Percentiles rank a stretch among this genome's conserved stretches.
These are phyloP conservation scores for Tringa solitaria DNA, from an alignment of 2,113 vertebrate genomes.

Conservation along the genomic window DNA sequence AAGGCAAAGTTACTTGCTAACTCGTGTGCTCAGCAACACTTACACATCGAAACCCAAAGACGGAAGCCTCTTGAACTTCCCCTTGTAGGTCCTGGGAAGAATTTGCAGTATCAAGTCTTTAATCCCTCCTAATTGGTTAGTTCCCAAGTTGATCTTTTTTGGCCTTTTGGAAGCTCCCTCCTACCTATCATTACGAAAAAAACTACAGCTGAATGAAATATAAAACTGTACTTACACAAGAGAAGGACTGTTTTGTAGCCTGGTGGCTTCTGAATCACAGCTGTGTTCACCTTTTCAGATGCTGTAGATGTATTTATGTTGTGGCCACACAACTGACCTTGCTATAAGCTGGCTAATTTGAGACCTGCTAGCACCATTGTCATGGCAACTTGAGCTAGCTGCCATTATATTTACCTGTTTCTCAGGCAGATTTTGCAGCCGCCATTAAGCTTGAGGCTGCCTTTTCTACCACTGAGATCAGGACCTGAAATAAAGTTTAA, in stretches of 20 bases:
- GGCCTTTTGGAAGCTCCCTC: not conserved
- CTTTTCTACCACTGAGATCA: not conserved
- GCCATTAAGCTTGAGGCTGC: not conserved
- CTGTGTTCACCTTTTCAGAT: not conserved
- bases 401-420: not conserved
- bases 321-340: not conserved
- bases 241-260: not conserved
- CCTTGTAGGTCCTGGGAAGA: not conserved
- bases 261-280: not conserved
- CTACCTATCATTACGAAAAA: not conserved
- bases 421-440: not conserved
- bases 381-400: not conserved
- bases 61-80: not conserved
- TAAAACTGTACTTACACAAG: not conserved
- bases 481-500: not conserved
- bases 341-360: not conserved
- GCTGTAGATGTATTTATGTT: not conserved
- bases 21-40: not conserved
- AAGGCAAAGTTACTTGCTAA: not conserved
- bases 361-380: not conserved
- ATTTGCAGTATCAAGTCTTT: not conserved
- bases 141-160: not conserved
- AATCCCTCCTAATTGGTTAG: not conserved
- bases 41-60: not conserved
- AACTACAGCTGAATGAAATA: not conserved